Base-by-base conservation (phyloP, 2,888 invertebrate species). In the Mimas tiliae region DNA sequence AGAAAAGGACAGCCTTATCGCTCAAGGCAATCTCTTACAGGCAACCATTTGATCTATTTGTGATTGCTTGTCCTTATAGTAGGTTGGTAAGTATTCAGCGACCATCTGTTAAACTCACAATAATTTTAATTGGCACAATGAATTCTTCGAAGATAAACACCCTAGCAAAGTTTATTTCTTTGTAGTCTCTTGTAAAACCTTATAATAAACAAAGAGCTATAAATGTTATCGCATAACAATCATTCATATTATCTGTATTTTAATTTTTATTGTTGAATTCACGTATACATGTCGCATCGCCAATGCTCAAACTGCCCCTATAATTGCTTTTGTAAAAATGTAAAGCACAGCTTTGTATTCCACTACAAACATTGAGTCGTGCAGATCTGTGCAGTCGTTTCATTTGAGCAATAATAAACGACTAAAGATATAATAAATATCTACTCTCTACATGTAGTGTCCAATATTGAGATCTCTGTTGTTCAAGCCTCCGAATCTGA, bases 381-480 rank as follows among this genome's bases (percentile, higher is more conserved):
- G 58, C 19, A 34, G 34, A 55, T 9, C 55, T 14, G 38, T 58
- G 38, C 19, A 11, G 42, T 27, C 4, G 27, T 58, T 58, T 58
- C 19, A 58, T 58, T 58, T 58, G 58, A 58, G 38, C 58, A 58
- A 58, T 42, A 42, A 16, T 21, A 19, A 11, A 38, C 34, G 16
- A 55, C 55, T 58, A 42, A 55, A 47, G 12, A 53, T 64, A 64
- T 6, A 64, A 64, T 64, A 64, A 64, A 64, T 64, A 64, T 27
- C 16, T 64, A 55, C 21, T 45, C 19, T 51, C 9, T 64, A 58
- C 33, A 11, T 3, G 42, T 58, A 42, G 64, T 63, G 66, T 65
- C 45, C 27, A 19, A 45, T 68, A 69, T 67, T 72, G 74, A 72
- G 76, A 76, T 74, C 76, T 65, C 64, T 69, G 11, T 47, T 27